Percentiles rank a stretch among this genome's conserved stretches.
These are phyloP conservation scores for Polydesmus complanatus DNA, from an alignment of 2,888 invertebrate genomes.

Conservation along the genomic window DNA sequence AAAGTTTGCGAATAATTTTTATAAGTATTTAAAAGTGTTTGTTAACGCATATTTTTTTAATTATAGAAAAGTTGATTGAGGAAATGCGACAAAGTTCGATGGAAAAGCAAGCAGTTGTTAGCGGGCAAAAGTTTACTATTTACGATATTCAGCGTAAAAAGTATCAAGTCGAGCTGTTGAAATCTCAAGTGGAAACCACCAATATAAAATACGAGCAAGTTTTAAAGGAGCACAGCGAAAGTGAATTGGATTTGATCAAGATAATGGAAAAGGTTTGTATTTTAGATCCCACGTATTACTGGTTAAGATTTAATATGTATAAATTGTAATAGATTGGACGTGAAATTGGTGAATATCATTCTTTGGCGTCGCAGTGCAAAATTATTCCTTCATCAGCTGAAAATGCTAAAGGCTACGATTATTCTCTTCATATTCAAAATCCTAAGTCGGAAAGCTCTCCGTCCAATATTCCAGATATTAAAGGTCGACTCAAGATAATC, in stretches of 20 bases:
- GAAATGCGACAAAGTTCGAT: not conserved
- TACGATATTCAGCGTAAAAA: not conserved
- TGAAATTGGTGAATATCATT: slow-evolving; percentile 1
- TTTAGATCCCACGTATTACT: not conserved
- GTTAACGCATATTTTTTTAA: not conserved
- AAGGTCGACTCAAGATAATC: slow-evolving; percentile 3
- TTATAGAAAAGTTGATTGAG: not conserved
- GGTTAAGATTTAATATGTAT: not conserved
- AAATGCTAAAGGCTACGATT: slow-evolving; percentile 7
- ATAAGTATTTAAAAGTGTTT: too few relatives aligned
- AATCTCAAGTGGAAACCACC: not conserved
- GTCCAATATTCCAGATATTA: not conserved
- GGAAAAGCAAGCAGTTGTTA: not conserved
- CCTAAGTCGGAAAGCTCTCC: not conserved
- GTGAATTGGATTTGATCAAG: not conserved
- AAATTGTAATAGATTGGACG: not conserved
- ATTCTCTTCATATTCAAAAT: not conserved
- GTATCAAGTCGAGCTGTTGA: not conserved
- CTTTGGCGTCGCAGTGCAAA: not conserved
- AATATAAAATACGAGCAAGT: not conserved
- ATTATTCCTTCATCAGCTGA: slow-evolving; percentile 1
- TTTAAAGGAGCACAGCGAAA: not conserved
- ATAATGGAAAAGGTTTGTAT: not conserved
- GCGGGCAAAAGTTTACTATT: not conserved
- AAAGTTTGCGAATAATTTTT: not conserved